Evolutionary conservation across 1,140 invertebrate species (phyloP).

Genomic region (Steinernema feltiae): DNA sequence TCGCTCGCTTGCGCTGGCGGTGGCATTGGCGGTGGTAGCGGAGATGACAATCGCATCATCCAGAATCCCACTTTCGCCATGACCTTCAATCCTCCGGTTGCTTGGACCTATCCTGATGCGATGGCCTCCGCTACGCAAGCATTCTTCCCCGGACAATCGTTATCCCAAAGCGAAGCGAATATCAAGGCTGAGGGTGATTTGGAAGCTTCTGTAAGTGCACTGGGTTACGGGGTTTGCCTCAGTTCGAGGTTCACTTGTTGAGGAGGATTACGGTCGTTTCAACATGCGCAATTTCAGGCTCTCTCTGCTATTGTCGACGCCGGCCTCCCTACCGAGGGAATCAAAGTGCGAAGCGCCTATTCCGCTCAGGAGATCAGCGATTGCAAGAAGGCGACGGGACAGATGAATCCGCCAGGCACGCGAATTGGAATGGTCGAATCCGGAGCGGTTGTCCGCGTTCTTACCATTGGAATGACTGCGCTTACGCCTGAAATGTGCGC

Average conservation of each 20-base stretch:
- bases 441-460: neutral
- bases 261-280: no score
- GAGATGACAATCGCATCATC: neutral
- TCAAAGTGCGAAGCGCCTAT: neutral
- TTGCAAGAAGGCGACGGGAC: neutral
- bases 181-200: neutral
- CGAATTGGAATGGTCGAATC: neutral
- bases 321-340: neutral
- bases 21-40: neutral
- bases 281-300: neutral
- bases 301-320: neutral
- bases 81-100: neutral
- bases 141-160: neutral
- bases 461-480: neutral
- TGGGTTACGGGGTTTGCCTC: neutral
- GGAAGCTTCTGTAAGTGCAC: neutral
- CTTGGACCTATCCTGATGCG: neutral
- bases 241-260: no score
- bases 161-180: neutral
- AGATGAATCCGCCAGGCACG: neutral
- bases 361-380: neutral
- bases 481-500: neutral
- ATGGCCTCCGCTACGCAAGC: neutral
- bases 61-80: neutral
- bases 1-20: neutral